A percentile compares a stretch with the other conserved stretches of the same genome.
phyloP scores from a whole-genome alignment of 2,888 invertebrate species.

The Himalopsyche kuldschensis region DNA sequence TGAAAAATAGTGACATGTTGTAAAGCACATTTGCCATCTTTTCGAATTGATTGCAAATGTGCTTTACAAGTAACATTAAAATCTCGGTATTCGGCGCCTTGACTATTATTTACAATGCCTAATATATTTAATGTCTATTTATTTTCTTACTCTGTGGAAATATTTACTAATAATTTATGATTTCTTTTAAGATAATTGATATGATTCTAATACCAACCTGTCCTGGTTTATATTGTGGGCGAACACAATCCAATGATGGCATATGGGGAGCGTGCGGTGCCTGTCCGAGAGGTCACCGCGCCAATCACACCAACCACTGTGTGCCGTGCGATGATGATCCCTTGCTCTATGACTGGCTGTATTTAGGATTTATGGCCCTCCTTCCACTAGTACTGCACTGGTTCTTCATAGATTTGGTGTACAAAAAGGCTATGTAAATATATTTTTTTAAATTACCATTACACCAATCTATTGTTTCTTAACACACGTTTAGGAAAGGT shows the following conservation, averaged over 20 bases:
- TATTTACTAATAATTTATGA: too few relatives aligned
- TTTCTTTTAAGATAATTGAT: background rate
- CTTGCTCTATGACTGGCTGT: conserved; percentile 88
- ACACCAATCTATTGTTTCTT: too few relatives aligned
- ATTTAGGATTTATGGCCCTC: conserved; percentile 91
- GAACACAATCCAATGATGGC: conserved; percentile 66
- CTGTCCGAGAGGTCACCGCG: conserved; percentile 80
- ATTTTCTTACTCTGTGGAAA: too few relatives aligned
- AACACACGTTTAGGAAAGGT: too few relatives aligned
- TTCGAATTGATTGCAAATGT: too few relatives aligned
- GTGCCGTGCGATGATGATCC: conserved; percentile 74
- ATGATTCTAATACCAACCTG: conserved; percentile 50
- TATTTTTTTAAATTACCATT: too few relatives aligned
- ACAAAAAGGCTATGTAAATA: conserved; percentile 72
- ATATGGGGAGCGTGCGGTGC: conserved; percentile 82
- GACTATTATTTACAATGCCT: too few relatives aligned
- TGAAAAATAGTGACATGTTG: too few relatives aligned
- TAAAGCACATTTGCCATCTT: too few relatives aligned
- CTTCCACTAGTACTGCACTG: conserved; percentile 86
- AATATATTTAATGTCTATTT: too few relatives aligned
- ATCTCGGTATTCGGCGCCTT: too few relatives aligned
- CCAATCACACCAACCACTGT: conserved; percentile 74
- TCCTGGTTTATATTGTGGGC: conserved; percentile 85
- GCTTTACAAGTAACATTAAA: too few relatives aligned
- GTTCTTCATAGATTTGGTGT: conserved; percentile 87